Evolutionary conservation across 1,140 invertebrate species (phyloP).

Genomic region (Cataglyphis hispanica): DNA sequence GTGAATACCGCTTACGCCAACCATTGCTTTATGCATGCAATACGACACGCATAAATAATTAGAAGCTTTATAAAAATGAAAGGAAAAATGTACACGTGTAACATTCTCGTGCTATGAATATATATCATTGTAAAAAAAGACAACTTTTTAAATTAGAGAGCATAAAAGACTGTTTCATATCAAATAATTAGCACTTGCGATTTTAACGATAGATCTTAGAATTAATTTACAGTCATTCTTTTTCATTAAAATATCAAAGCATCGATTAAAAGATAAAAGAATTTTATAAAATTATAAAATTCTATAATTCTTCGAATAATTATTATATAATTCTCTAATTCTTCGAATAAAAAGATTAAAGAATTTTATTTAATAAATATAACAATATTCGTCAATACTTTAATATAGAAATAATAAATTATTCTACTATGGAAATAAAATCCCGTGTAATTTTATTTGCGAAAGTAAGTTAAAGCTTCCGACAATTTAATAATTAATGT

Average conservation of each 20-base stretch:
- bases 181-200: not conserved
- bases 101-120: not conserved
- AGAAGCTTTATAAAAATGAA: slow-evolving; percentile 10
- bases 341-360: not conserved
- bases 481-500: not conserved
- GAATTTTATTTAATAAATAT: not conserved
- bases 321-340: too few species aligned
- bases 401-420: not conserved
- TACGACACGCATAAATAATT: slow-evolving; percentile 16
- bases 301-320: too few species aligned
- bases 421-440: not conserved
- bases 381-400: not conserved
- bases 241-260: not conserved
- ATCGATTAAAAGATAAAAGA: too few species aligned
- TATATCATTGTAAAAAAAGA: not conserved
- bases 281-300: too few species aligned
- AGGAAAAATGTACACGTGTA: not conserved
- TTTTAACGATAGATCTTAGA: not conserved
- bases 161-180: not conserved
- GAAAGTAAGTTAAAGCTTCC: not conserved
- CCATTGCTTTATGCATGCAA: slow-evolving; percentile 17
- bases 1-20: not conserved
- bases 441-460: not conserved
- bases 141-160: too few species aligned
- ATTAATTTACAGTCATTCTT: not conserved